Conservation (phyloP, 2,888 invertebrate species). For the Eupelmus urozonus region DNA sequence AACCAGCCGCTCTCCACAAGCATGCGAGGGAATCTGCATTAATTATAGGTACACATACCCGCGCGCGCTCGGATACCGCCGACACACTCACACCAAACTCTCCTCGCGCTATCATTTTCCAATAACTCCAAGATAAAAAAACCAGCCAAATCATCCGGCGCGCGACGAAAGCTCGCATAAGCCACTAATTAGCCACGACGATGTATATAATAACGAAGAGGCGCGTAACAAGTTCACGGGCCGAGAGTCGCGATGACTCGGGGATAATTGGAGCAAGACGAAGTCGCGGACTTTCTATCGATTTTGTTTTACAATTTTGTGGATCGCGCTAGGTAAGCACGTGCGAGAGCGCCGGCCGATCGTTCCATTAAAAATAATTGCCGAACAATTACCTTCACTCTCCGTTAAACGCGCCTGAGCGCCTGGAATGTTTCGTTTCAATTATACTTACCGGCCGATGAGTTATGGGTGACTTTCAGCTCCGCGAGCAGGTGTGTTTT, state of each 20-base stretch:
- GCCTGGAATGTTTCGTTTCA: conserved; percentile 10
- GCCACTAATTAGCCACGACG: not conserved
- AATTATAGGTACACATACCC: too few species aligned
- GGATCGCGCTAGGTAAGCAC: too few species aligned
- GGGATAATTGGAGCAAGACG: conserved; percentile 29
- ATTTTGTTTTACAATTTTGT: conserved; percentile 19
- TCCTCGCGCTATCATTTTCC: too few species aligned
- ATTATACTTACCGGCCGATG: not conserved
- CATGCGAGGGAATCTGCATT: too few species aligned
- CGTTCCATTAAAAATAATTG: conserved; percentile 32
- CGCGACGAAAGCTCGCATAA: too few species aligned
- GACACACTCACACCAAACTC: too few species aligned
- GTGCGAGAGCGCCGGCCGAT: not conserved
- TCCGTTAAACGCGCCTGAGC: conserved; percentile 11
- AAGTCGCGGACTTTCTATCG: conserved; percentile 22
- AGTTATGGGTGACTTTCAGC: not conserved
- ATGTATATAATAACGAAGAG: conserved; percentile 21
- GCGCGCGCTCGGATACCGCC: too few species aligned
- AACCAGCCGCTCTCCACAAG: too few species aligned
- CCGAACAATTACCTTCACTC: conserved; percentile 9
- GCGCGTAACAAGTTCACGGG: conserved; percentile 35
- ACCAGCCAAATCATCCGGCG: too few species aligned
- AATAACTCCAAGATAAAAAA: too few species aligned
- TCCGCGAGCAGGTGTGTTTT: not conserved
- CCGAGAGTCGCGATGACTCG: conserved; percentile 13